These are phyloP conservation scores for Trissolcus japonicus DNA, from an alignment of 2,888 invertebrate species.

Conservation along the genomic window DNA sequence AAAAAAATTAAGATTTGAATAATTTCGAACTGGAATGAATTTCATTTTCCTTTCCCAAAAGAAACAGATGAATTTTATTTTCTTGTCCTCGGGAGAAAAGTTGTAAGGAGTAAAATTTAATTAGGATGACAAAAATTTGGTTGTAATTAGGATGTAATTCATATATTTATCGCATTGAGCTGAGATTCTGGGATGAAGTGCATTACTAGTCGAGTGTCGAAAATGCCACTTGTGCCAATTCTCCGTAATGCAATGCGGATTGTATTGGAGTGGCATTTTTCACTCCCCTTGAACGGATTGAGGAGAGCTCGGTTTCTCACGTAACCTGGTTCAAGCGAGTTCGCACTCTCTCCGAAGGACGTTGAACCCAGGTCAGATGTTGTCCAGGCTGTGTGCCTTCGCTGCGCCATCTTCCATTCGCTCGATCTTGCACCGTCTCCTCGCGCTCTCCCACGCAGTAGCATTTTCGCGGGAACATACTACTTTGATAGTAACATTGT, in stretches of 20 bases:
- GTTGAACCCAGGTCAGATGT: conserved; percentile 70
- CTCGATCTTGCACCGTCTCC: conserved; percentile 27
- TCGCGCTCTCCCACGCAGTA: conserved; percentile 30
- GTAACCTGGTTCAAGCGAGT: conserved; percentile 49
- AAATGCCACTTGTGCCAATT: conserved; percentile 45
- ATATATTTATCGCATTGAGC: conserved; percentile 15
- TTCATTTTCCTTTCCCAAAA: too few species aligned
- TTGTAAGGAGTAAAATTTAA: too few species aligned
- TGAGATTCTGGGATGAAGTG: too few species aligned
- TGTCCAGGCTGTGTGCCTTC: conserved; percentile 60
- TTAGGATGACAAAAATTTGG: too few species aligned
- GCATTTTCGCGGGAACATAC: conserved; percentile 20
- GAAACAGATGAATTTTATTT: too few species aligned
- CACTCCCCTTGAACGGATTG: conserved; percentile 51
- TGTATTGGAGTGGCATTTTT: conserved; percentile 40
- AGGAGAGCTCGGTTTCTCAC: conserved; percentile 50
- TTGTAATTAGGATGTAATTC: background rate
- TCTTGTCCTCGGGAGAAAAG: too few species aligned
- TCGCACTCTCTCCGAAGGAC: conserved; percentile 64
- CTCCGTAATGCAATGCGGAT: conserved; percentile 37
- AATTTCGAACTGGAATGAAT: too few species aligned
- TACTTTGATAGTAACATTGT: conserved; percentile 23
- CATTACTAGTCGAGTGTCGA: conserved; percentile 15
- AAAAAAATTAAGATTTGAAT: too few species aligned
- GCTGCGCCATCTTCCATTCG: conserved; percentile 38